Conservation (phyloP, 1,140 invertebrate genomes). For the Steinernema feltiae region DNA sequence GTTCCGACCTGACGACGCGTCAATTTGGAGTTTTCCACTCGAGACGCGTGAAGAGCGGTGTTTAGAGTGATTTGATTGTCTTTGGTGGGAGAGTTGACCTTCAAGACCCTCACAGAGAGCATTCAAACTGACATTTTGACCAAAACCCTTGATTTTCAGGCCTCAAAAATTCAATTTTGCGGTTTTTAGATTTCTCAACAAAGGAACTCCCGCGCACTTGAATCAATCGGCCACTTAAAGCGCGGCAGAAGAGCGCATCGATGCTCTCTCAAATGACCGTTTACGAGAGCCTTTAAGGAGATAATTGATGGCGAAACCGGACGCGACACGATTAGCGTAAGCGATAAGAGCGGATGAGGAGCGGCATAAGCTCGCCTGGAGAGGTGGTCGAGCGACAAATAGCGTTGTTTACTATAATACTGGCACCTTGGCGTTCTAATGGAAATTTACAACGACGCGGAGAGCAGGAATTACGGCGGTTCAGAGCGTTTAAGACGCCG, state of each 20-base stretch:
- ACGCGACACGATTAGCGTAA: background rate
- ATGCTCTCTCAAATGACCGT: background rate
- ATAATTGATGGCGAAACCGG: conserved; percentile 7
- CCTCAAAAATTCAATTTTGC: too few species aligned
- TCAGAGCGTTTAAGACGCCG: too few species aligned
- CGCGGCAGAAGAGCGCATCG: background rate
- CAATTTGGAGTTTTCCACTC: background rate
- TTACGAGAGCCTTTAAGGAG: background rate
- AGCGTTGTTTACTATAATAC: background rate
- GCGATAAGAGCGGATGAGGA: background rate
- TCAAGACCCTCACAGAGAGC: too few species aligned
- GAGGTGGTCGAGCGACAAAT: background rate
- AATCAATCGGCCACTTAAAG: background rate
- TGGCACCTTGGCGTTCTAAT: too few species aligned
- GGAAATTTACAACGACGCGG: too few species aligned
- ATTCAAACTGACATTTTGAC: too few species aligned
- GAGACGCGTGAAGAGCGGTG: background rate
- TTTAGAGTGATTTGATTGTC: too few species aligned
- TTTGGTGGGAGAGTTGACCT: too few species aligned
- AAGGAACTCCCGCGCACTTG: background rate
- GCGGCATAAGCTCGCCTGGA: background rate
- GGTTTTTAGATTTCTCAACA: background rate
- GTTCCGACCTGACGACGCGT: background rate
- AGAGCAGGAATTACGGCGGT: too few species aligned
- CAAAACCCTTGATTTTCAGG: too few species aligned